Conservation (phyloP, 2,888 invertebrate genomes). For the Caenorhabditis sulstoni region DNA sequence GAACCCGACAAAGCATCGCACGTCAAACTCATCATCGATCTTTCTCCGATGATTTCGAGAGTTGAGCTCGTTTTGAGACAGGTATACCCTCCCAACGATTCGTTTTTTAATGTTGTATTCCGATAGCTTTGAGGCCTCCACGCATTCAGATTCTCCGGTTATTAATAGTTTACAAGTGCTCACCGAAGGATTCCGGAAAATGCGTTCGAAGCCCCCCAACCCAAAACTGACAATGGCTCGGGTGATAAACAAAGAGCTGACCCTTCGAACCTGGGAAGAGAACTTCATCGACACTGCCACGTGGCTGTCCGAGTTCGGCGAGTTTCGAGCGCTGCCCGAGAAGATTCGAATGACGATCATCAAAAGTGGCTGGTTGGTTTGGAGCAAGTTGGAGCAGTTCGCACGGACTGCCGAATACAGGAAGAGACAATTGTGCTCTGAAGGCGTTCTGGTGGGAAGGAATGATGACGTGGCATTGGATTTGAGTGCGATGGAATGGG, state of each 20-base stretch:
- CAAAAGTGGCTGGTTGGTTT: neutral
- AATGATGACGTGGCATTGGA: constrained; percentile 3
- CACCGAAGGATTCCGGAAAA: neutral
- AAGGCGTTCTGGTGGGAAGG: neutral
- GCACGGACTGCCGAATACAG: constrained; percentile 5
- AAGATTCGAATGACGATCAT: constrained; percentile 2
- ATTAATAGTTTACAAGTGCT: too few relatives aligned
- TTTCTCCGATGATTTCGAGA: constrained; percentile 1
- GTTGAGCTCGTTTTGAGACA: neutral
- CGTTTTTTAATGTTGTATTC: too few relatives aligned
- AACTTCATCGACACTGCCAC: constrained; percentile 10
- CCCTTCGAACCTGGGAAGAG: neutral
- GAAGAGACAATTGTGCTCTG: neutral
- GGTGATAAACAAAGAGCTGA: neutral
- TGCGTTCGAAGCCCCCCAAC: neutral
- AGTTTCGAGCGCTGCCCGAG: neutral
- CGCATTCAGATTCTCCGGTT: too few relatives aligned
- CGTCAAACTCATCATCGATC: constrained; percentile 16
- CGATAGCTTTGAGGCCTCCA: too few relatives aligned
- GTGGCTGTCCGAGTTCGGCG: constrained; percentile 4
- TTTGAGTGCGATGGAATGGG: neutral
- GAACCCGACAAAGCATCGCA: constrained; percentile 17
- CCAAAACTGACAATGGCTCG: neutral
- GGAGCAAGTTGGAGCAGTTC: constrained; percentile 11
- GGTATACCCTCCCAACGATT: neutral